Evolutionary conservation across 2,113 vertebrate genomes (phyloP).

Genomic region (Sander vitreus): DNA sequence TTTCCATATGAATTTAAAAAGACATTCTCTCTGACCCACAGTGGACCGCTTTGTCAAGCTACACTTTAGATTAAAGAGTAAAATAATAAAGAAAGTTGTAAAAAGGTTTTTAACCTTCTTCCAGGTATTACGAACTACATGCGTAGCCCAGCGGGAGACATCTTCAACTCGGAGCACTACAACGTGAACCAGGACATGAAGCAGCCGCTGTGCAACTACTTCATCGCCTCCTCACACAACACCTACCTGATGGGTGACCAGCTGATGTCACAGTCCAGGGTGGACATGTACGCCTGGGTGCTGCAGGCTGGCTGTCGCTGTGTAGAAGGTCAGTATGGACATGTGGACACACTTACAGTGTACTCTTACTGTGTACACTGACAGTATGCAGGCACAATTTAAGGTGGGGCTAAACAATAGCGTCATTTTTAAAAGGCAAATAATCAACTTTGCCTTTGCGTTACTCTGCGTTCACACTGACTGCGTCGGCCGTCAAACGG

Average conservation of each 20-base stretch:
- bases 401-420: background rate
- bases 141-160: conserved; percentile 93
- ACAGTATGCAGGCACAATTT: background rate
- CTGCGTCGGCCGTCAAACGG: no score
- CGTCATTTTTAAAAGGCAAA: no score
- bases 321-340: conserved; percentile 89
- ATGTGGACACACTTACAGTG: background rate
- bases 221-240: conserved; percentile 98
- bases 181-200: conserved; percentile 94
- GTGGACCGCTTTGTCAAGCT: background rate
- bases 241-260: conserved; percentile 99
- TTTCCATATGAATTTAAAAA: background rate
- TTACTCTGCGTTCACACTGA: no score
- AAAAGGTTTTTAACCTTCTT: background rate
- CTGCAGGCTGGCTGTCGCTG: conserved; percentile 97
- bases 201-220: conserved; percentile 92
- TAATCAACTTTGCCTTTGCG: no score
- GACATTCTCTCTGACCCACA: background rate
- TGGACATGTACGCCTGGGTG: conserved; percentile 98
- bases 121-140: conserved; percentile 96
- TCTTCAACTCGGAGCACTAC: conserved; percentile 94
- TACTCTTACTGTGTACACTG: background rate
- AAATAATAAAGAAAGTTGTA: background rate
- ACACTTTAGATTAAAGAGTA: background rate
- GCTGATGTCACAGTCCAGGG: conserved; percentile 97